Base-by-base conservation (phyloP, 1,140 invertebrate species). In the Ceratina japonica region DNA sequence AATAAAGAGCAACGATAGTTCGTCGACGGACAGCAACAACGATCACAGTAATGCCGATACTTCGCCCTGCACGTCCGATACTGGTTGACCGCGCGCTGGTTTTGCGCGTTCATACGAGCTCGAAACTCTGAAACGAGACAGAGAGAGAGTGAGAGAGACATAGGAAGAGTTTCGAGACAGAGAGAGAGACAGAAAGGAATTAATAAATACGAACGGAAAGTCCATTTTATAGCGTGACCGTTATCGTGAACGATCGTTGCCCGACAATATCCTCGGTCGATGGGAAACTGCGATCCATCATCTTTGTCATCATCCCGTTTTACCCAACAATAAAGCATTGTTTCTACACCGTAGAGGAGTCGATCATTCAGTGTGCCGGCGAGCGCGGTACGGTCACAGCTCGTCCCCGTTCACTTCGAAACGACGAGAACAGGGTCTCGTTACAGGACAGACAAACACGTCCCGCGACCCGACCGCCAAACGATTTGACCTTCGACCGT, bases 11-110 rank as follows among this genome's bases (percentile, higher is more conserved):
- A 91, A 90, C 83, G 91, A 93, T 88, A 93, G 92, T 87, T 94
- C 93, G 70, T 93, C 93, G 44, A 93, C 92, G 75, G 93, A 93
- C 78, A 93, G 90, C 89, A 91, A 91, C 88, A 93, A 93, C 88
- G 92, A 92, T 75, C 92, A 92, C 75, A 93, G 90, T 89, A 92
- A 92, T 82, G 91, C 89, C 72, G 93, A 93, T 51, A 91, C 93
- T 49, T 93, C 93, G 54, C 91, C 93, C 72, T 91, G 90, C 80
- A 93, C 93, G 27, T 93, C 93, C 64, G 92, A 93, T 82, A 93
- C 92, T 81, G 92, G 91, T 82, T 93, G 84, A 84, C 87, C 61
- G 37, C 61, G 37, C 37, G 37, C 37, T 44, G 37, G 10, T 44
- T 44, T 44, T 44, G 72, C 12, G 64, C 27, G 37, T 66, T 56